Conservation (phyloP, 2,113 vertebrate genomes). For the Antechinus stuartii region DNA sequence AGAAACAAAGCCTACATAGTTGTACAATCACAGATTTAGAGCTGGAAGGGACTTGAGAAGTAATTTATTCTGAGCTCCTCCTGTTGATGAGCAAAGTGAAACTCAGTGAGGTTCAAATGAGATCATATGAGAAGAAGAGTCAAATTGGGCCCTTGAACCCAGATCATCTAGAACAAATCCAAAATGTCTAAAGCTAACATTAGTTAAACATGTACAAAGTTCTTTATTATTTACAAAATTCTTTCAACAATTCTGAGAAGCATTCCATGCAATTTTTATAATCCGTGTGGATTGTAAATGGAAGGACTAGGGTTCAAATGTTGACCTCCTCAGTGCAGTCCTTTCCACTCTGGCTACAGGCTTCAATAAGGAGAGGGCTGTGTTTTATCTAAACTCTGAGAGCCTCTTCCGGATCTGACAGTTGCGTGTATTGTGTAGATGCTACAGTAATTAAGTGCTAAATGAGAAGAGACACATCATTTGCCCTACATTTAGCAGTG, state of each 20-base stretch:
- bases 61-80: neutral
- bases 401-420: neutral
- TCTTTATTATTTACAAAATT: neutral
- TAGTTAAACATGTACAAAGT: neutral
- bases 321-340: neutral
- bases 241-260: neutral
- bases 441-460: slow-evolving; percentile 44
- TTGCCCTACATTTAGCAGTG: neutral
- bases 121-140: neutral
- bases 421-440: slow-evolving; percentile 9
- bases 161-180: neutral
- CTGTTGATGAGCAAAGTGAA: neutral
- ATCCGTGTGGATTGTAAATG: neutral
- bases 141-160: neutral
- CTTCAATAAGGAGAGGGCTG: neutral
- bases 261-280: neutral
- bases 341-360: neutral
- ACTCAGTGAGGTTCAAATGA: neutral
- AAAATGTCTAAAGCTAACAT: neutral
- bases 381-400: neutral
- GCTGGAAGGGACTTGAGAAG: neutral
- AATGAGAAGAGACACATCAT: slow-evolving; percentile 14
- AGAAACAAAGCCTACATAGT: neutral
- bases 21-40: neutral
- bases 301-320: neutral